Evolutionary conservation across 2,888 invertebrate species (phyloP), one percentile per base, ranked within the genome.

Genomic region (Apamea monoglypha): DNA sequence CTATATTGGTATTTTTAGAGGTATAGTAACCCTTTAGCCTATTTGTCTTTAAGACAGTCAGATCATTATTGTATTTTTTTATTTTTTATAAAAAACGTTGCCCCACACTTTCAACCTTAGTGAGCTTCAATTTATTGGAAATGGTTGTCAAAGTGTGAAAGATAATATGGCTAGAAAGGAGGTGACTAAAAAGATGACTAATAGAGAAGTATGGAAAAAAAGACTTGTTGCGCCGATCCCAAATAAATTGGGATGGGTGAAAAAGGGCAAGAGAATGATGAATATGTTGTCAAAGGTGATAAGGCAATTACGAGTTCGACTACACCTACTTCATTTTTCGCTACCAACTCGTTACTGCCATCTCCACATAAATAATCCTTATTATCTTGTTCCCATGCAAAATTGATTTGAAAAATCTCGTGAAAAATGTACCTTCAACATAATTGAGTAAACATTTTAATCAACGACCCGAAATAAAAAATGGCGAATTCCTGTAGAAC

Each of bases 401-500:
- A 84, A 87, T 81, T 83, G 73, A 83, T 82, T 75, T 32, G 25
- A 53, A 67, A 81, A 86, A 80, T 80, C 76, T 74, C 56, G 66
- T 73, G 78, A 83, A 85, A 80, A 85, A 83, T 78, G 72, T 72
- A 61, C 78, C 70, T 82, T 74, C 67, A 82, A 80, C 80, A 78
- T 80, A 89, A 89, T 89, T 89, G n/a, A n/a, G n/a, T n/a, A 85
- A 87, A 87, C 84, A 84, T 84, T 80, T 89, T 88, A 89, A 89
- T 89, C 81, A 88, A 83, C 81, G 84, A 85, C 82, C 88, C 85
- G 12, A 90, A 88, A 87, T 81, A 86, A 88, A 88, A 88, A 86
- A 88, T 82, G 79, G 81, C 79, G 86, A 70, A 74, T 77, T 83
- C 36, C 81, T 74, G 88, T 81, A 63, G 69, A 83, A 79, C 83